These are phyloP conservation scores for Moxostoma hubbsi DNA, from an alignment of 2,797 vertebrate genomes.

Conservation along the genomic window DNA sequence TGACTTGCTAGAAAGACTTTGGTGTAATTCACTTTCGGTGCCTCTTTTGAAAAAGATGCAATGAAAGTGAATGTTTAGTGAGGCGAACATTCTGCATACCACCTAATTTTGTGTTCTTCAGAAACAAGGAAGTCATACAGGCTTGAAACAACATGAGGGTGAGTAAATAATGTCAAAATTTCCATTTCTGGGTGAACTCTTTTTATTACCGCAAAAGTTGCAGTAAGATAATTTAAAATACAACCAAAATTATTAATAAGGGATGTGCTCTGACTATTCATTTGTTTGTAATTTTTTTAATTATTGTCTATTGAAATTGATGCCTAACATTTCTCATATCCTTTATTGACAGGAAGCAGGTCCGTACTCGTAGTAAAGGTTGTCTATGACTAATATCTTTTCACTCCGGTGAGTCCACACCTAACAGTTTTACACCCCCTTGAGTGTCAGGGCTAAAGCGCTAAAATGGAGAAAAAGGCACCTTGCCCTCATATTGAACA, in stretches of 20 bases:
- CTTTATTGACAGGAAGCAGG: slow-evolving; percentile 14
- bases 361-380: neutral
- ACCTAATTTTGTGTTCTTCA: too few relatives aligned
- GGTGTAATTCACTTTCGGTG: too few relatives aligned
- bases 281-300: neutral
- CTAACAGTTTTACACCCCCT: slow-evolving; percentile 8
- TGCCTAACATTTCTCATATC: slow-evolving; percentile 1
- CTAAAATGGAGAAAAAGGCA: slow-evolving; percentile 66
- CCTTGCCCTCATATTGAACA: slow-evolving; percentile 62
- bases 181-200: too few relatives aligned
- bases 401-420: slow-evolving; percentile 9
- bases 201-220: too few relatives aligned
- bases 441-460: slow-evolving; percentile 50
- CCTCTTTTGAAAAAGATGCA: too few relatives aligned
- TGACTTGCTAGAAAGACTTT: too few relatives aligned
- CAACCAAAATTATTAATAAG: neutral
- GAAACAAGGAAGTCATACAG: too few relatives aligned
- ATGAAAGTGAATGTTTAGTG: too few relatives aligned
- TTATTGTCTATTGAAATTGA: neutral
- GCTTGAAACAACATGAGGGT: too few relatives aligned
- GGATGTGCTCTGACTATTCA: neutral
- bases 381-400: slow-evolving; percentile 2
- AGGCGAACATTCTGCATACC: too few relatives aligned
- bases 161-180: too few relatives aligned
- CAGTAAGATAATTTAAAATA: too few relatives aligned